Evolutionary conservation across 2,113 vertebrate species (phyloP), one percentile per base, ranked within the genome.

Genomic region (Hippocampus barbouri): DNA sequence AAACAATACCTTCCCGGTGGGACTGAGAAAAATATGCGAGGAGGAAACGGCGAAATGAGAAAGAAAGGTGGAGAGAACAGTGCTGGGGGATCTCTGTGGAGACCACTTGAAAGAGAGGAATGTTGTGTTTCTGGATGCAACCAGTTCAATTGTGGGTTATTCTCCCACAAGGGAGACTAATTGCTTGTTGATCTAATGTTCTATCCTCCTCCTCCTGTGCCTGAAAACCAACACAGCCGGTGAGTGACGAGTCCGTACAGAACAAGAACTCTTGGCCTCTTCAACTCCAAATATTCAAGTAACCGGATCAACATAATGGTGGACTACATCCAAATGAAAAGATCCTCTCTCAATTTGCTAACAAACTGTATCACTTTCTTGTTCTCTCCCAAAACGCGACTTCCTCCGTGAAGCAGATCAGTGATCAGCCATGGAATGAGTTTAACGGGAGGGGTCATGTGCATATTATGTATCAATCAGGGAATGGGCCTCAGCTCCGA

Each of bases 111-210:
- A 82, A 88, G 56, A 61, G 51, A 81, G 72, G 75, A 80, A 79
- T 89, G 80, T 82, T 87, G 81, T 76, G 69, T 77, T 86, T 85
- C 81, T 79, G 65, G 73, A 66, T 78, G 66, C 43, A 82, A 69
- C 75, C 84, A 66, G 84, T 90, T 88, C 86, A 88, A 51, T 80
- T 72, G 57, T 76, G 78, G 86, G 87, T 87, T 85, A 85, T 83
- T 84, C 78, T 69, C 75, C 71, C 84, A 83, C 81, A 76, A 69
- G 86, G 84, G 85, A 88, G 72, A 85, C 79, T 91, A 89, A 90
- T 86, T 88, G 76, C 85, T 85, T 85, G 88, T 89, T 86, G 79
- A 87, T 88, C 75, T 80, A 82, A 79, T 88, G 79, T 79, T 87
- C 76, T 77, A 72, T 81, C 64, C 80, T 23, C 83, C 80, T 23